phyloP scores from a whole-genome alignment of 2,113 vertebrate genomes.

The Poeciliopsis retropinna region DNA sequence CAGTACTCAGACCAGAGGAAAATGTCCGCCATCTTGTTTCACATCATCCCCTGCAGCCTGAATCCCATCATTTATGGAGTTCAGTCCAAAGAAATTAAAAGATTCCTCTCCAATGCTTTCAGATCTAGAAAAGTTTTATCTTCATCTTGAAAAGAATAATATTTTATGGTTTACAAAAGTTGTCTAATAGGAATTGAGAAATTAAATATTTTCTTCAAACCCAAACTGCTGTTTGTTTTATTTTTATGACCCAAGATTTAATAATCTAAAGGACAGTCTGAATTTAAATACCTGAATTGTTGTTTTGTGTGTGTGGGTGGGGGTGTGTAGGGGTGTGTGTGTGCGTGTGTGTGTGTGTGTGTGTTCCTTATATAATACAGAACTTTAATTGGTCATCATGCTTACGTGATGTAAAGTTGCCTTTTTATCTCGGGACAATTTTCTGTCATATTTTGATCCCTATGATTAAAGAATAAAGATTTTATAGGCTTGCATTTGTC shows the following conservation, averaged over 20 bases:
- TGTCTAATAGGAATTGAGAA: not conserved
- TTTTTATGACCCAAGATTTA: not conserved
- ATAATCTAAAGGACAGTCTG: too few species aligned
- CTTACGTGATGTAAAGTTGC: not conserved
- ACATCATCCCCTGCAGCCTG: not conserved
- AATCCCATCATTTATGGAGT: not conserved
- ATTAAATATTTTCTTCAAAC: not conserved
- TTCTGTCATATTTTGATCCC: not conserved
- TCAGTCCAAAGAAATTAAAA: not conserved
- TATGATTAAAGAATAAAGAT: not conserved
- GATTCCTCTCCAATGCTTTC: not conserved
- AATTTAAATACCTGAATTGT: not conserved
- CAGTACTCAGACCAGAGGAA: not conserved
- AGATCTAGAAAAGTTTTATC: not conserved
- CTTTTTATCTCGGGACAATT: not conserved
- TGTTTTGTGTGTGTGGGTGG: not conserved
- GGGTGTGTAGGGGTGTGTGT: too few species aligned
- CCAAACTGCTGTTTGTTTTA: not conserved
- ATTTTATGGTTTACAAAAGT: not conserved
- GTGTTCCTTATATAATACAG: not conserved
- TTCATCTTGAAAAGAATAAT: not conserved
- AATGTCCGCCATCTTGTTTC: not conserved
- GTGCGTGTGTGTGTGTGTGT: not conserved
- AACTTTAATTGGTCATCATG: not conserved
- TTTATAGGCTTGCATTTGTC: not conserved